These are phyloP conservation scores for Myrmecophaga tridactyla DNA, from an alignment of 2,113 vertebrate species.

Conservation along the genomic window DNA sequence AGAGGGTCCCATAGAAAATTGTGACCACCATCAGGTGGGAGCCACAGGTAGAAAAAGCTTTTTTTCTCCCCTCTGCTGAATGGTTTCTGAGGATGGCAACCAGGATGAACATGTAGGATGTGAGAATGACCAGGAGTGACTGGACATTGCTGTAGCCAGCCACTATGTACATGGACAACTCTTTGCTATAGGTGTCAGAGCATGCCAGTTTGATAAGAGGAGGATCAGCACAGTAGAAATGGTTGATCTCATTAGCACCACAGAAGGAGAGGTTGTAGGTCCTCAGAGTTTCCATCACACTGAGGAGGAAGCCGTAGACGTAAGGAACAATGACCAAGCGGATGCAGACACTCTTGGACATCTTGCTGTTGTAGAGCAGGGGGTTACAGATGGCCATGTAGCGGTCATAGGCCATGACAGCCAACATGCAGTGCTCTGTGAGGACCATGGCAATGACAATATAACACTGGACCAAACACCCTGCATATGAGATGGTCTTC, in stretches of 20 bases:
- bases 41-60: constrained; percentile 34
- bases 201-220: constrained; percentile 67
- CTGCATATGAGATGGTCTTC: not conserved
- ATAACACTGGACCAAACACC: constrained; percentile 14
- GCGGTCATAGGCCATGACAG: constrained; percentile 51
- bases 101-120: not conserved
- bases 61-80: constrained; percentile 44
- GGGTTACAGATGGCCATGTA: constrained; percentile 57
- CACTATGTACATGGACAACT: not conserved
- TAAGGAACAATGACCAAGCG: constrained; percentile 46
- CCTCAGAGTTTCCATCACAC: constrained; percentile 33
- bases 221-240: constrained; percentile 62
- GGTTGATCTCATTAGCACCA: constrained; percentile 58
- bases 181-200: constrained; percentile 43
- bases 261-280: constrained; percentile 54
- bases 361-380: constrained; percentile 25
- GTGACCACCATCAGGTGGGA: constrained; percentile 39
- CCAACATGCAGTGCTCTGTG: constrained; percentile 62
- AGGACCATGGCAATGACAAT: not conserved
- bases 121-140: constrained; percentile 42
- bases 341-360: constrained; percentile 5
- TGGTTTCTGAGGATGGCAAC: not conserved
- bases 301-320: not conserved
- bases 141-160: constrained; percentile 9
- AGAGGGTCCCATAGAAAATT: constrained; percentile 26